A percentile compares a stretch with the other conserved stretches of the same genome.
Conservation (phyloP, 2,888 invertebrate genomes). For the Chesias legatella region DNA sequence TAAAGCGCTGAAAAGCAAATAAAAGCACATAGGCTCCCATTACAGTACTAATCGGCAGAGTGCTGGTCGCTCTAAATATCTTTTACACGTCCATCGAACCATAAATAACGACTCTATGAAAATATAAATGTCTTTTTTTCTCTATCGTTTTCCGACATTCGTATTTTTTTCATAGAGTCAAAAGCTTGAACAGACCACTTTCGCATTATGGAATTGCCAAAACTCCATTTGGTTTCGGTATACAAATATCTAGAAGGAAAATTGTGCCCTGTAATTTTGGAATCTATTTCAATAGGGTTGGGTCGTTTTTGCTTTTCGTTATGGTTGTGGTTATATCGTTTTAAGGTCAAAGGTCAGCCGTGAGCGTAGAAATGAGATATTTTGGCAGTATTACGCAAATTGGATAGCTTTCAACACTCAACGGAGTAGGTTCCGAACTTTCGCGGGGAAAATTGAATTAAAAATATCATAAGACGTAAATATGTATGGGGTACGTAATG, state of each 20-base stretch:
- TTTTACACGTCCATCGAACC: conserved; percentile 75
- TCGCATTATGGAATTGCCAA: conserved; percentile 81
- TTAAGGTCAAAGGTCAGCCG: conserved; percentile 43
- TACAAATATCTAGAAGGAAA: conserved; percentile 41
- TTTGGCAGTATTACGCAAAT: conserved; percentile 81
- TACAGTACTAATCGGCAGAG: conserved; percentile 75
- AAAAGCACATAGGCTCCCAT: conserved; percentile 44
- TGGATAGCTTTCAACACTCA: conserved; percentile 81
- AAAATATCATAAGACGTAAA: conserved; percentile 79
- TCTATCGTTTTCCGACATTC: conserved; percentile 76
- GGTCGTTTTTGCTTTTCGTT: conserved; percentile 30
- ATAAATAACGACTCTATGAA: conserved; percentile 79
- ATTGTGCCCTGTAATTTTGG: conserved; percentile 25
- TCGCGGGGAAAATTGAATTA: conserved; percentile 79
- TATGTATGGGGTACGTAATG: conserved; percentile 72
- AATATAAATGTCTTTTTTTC: conserved; percentile 79
- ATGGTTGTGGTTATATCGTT: conserved; percentile 38
- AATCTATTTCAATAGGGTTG: conserved; percentile 28
- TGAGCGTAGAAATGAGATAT: conserved; percentile 81
- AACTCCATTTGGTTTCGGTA: conserved; percentile 63
- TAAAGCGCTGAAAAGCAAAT: conserved; percentile 37
- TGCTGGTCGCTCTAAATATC: conserved; percentile 75
- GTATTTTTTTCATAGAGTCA: conserved; percentile 79
- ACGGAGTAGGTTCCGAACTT: conserved; percentile 79
- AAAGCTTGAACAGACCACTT: conserved; percentile 81